Evolutionary conservation across 2,797 vertebrate genomes (phyloP).

Genomic region (Acanthurus tractus): DNA sequence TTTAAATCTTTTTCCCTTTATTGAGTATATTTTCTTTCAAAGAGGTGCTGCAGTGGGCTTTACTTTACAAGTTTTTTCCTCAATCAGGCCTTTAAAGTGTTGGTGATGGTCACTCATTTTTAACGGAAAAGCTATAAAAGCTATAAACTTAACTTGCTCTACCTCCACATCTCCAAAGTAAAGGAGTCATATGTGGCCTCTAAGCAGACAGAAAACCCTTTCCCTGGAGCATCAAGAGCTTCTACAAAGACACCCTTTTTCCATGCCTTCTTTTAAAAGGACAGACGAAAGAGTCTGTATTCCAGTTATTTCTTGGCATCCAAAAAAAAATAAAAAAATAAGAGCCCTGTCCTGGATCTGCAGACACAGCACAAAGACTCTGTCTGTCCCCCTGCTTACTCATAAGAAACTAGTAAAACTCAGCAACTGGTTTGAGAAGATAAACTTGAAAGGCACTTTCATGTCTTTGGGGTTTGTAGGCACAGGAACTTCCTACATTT

Average conservation of each 20-base stretch:
- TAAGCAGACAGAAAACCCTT: slow-evolving; percentile 1
- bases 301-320: slow-evolving; percentile 27
- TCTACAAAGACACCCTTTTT: slow-evolving; percentile 31
- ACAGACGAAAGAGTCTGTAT: slow-evolving; percentile 24
- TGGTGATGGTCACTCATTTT: slow-evolving; percentile 4
- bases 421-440: slow-evolving; percentile 41
- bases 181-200: slow-evolving; percentile 4
- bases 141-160: slow-evolving; percentile 16
- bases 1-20: slow-evolving; percentile 3
- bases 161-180: slow-evolving; percentile 14
- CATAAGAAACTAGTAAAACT: slow-evolving; percentile 39
- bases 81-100: slow-evolving; percentile 2
- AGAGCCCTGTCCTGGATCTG: slow-evolving; percentile 30
- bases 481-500: slow-evolving; percentile 37
- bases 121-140: not conserved
- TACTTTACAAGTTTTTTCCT: not conserved
- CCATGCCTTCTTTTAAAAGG: slow-evolving; percentile 13
- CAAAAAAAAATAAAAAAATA: slow-evolving; percentile 18
- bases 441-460: slow-evolving; percentile 68
- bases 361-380: slow-evolving; percentile 22
- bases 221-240: slow-evolving; percentile 5
- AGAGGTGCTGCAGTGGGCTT: not conserved
- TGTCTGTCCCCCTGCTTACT: slow-evolving; percentile 26
- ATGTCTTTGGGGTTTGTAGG: slow-evolving; percentile 61
- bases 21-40: slow-evolving; percentile 9